Percentiles rank a stretch among this genome's conserved stretches.
Conservation (phyloP, 2,113 vertebrate genomes). For the Oreochromis spilurus region DNA sequence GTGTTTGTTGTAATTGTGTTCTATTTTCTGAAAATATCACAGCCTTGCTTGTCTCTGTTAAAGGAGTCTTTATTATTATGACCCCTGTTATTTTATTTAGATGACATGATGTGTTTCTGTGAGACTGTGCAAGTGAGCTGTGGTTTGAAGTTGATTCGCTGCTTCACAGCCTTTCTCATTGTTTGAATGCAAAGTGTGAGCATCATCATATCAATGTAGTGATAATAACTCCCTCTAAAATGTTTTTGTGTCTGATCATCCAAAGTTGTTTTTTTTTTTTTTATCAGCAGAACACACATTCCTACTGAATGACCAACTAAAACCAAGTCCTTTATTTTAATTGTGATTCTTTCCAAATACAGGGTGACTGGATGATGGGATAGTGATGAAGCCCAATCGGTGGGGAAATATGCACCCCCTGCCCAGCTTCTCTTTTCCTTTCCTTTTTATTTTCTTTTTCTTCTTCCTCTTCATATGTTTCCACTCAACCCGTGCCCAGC, state of each 20-base stretch:
- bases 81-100: neutral
- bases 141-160: neutral
- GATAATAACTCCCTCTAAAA: slow-evolving; percentile 10
- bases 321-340: slow-evolving; percentile 11
- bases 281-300: neutral
- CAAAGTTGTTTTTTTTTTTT: neutral
- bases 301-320: slow-evolving; percentile 1
- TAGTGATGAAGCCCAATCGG: slow-evolving; percentile 79
- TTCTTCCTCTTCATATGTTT: slow-evolving; percentile 62
- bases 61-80: neutral
- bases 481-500: slow-evolving; percentile 68
- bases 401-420: slow-evolving; percentile 74
- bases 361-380: slow-evolving; percentile 85
- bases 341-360: slow-evolving; percentile 44
- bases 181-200: slow-evolving; percentile 24
- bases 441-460: slow-evolving; percentile 65
- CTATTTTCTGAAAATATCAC: neutral
- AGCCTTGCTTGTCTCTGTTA: neutral
- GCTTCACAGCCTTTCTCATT: neutral
- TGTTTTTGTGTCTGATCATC: slow-evolving; percentile 15
- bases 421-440: slow-evolving; percentile 14
- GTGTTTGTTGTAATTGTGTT: neutral
- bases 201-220: slow-evolving; percentile 1
- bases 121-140: neutral
- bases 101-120: slow-evolving; percentile 1